Conservation (phyloP, 2,888 invertebrate genomes). For the Mantis religiosa region DNA sequence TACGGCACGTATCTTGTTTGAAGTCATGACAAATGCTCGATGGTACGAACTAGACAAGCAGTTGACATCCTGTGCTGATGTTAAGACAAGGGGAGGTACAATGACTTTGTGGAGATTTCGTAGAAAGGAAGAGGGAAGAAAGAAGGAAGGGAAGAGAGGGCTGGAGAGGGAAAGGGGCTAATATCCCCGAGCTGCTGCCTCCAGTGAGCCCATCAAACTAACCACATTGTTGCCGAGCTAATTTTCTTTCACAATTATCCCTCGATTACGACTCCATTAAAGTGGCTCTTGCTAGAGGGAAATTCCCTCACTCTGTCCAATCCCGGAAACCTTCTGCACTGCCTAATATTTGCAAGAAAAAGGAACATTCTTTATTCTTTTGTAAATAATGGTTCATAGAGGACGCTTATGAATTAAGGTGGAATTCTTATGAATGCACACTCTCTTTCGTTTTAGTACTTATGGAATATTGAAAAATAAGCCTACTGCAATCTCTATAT, state of each 20-base stretch:
- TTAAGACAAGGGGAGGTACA: neutral
- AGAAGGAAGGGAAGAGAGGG: constrained; percentile 18
- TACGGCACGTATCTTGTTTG: neutral
- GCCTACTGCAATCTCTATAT: too few species aligned
- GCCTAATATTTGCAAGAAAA: neutral
- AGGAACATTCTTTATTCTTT: neutral
- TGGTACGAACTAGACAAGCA: neutral
- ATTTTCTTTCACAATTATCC: constrained; percentile 20
- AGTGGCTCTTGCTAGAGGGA: neutral
- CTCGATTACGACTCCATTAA: constrained; percentile 19
- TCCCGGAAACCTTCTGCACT: neutral
- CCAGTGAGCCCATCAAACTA: neutral
- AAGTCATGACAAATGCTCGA: neutral
- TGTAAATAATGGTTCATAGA: too few species aligned
- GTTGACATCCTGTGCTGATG: neutral
- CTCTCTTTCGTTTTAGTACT: too few species aligned
- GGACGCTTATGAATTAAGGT: too few species aligned
- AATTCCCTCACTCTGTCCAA: neutral
- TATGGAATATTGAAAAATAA: too few species aligned
- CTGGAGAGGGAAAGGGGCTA: constrained; percentile 29
- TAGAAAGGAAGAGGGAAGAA: neutral
- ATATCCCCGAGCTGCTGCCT: neutral
- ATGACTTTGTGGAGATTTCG: neutral
- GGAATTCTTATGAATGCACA: too few species aligned
- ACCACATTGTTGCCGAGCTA: constrained; percentile 6